Conservation (phyloP, 1,140 invertebrate species). For the Bicyclus anynana region DNA sequence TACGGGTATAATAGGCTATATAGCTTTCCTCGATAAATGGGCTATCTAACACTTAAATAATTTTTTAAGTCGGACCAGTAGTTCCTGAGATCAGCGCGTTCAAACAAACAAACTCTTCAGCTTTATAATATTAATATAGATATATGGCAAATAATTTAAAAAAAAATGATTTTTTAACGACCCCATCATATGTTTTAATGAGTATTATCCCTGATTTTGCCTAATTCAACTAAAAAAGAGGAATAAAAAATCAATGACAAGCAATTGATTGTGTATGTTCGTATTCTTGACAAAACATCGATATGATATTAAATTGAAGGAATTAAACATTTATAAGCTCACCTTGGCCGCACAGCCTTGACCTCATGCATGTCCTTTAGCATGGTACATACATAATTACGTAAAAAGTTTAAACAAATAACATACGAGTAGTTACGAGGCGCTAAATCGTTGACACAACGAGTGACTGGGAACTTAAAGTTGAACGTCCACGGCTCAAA, state of each 20-base stretch:
- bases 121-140: too few species aligned
- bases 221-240: too few species aligned
- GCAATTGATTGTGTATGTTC: not conserved
- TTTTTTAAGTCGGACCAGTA: too few species aligned
- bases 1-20: too few species aligned
- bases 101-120: too few species aligned
- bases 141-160: too few species aligned
- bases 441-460: not conserved
- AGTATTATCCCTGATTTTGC: too few species aligned
- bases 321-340: conserved; percentile 12
- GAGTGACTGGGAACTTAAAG: not conserved
- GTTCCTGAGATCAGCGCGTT: too few species aligned
- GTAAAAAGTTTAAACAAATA: conserved; percentile 43
- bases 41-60: too few species aligned
- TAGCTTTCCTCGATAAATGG: too few species aligned
- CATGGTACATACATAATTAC: conserved; percentile 35
- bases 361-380: conserved; percentile 27
- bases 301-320: conserved; percentile 21
- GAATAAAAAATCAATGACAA: not conserved
- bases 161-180: too few species aligned
- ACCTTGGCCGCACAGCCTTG: conserved; percentile 40
- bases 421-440: conserved; percentile 29
- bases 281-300: conserved; percentile 8
- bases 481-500: not conserved
- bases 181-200: too few species aligned